Evolutionary conservation across 2,888 invertebrate species (phyloP), one percentile per base, ranked within the genome.

Genomic region (Macropis europaea): DNA sequence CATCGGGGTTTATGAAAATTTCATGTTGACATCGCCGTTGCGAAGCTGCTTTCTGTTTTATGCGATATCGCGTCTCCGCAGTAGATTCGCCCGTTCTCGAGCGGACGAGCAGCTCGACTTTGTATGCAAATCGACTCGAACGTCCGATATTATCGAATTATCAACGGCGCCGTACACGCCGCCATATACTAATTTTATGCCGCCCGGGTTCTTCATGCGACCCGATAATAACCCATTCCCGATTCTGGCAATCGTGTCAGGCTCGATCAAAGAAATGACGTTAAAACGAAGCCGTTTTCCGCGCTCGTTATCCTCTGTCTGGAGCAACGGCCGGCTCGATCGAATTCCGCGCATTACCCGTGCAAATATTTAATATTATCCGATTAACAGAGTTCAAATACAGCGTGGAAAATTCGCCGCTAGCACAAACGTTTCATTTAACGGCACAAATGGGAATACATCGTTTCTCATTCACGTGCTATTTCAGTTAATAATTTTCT

Each of bases 81-180:
- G 61, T 56, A 43, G 43, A 59, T 72, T 66, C 59, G 45, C 56
- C 48, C 57, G 42, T 34, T 40, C 28, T 34, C 30, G 19, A 32
- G n/a, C 15, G 42, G 34, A 9, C 40, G 61, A 56, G 57, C 34
- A 61, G 22, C 57, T n/a, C 34, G 50, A 68, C 56, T 75, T 64
- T 57, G 60, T 66, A 36, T 43, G 45, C 30, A 42, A 48, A 45
- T 36, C 42, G 43, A 15, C 28, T 17, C 48, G 54, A 67, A 64
- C 45, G 45, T 60, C 52, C 73, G 76, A 69, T 76, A 70, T 67
- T 63, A 64, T 73, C 68, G 69, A 77, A 76, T 76, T 76, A 73
- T 77, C 66, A 56, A 40, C 50, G 45, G 42, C 68, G 61, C 62
- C 69, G 66, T 69, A 69, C 56, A 68, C 48, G 47, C 47, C 43